Evolutionary conservation across 1,140 invertebrate species (phyloP).

Genomic region (Brachystomella parvula): DNA sequence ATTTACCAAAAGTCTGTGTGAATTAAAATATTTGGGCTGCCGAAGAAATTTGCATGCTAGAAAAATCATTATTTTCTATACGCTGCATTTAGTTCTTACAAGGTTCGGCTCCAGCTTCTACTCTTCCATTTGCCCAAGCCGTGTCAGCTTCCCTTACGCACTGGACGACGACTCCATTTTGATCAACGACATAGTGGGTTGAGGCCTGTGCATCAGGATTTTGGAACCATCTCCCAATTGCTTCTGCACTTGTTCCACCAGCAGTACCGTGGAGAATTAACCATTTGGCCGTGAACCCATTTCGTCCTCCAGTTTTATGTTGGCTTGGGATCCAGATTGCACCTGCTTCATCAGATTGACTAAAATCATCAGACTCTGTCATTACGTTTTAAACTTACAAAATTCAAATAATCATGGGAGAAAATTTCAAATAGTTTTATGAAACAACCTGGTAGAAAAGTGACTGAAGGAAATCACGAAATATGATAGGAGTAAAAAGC

Average conservation of each 20-base stretch:
- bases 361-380: neutral
- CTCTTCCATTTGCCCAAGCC: constrained; percentile 32
- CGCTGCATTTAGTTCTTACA: constrained; percentile 28
- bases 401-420: too few relatives aligned
- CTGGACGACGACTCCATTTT: constrained; percentile 27
- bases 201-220: constrained; percentile 27
- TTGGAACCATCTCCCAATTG: constrained; percentile 32
- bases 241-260: constrained; percentile 25
- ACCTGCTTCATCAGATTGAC: constrained; percentile 27
- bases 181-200: constrained; percentile 29
- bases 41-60: too few relatives aligned
- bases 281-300: constrained; percentile 23
- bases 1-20: too few relatives aligned
- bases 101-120: constrained; percentile 32
- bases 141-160: constrained; percentile 23
- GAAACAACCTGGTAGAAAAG: neutral
- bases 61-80: neutral
- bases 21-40: too few relatives aligned
- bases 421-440: neutral
- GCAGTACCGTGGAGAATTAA: constrained; percentile 36
- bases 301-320: constrained; percentile 20
- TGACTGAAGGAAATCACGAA: neutral
- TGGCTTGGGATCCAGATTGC: constrained; percentile 31
- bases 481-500: neutral
- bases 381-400: neutral